These are phyloP conservation scores for Drosophila colorata DNA, from an alignment of 2,888 invertebrate genomes.

Conservation along the genomic window DNA sequence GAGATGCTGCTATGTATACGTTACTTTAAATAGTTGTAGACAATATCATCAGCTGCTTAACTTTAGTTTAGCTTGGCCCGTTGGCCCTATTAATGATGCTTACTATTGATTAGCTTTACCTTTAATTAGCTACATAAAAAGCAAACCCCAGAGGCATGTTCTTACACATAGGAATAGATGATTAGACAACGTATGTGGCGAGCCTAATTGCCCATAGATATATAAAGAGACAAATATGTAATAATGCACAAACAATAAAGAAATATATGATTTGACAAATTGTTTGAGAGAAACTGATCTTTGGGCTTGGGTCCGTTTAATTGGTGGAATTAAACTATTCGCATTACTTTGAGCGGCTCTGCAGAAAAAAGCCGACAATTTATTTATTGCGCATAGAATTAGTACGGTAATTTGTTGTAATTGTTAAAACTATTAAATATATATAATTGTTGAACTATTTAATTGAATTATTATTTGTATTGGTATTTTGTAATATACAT, in stretches of 20 bases:
- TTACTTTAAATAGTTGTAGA: slow-evolving; percentile 22
- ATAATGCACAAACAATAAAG: slow-evolving; percentile 50
- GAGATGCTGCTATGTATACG: slow-evolving; percentile 18
- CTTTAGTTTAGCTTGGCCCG: slow-evolving; percentile 61
- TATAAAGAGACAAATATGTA: slow-evolving; percentile 41
- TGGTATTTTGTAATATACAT: slow-evolving; percentile 34
- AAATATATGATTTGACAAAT: slow-evolving; percentile 13
- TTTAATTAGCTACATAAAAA: slow-evolving; percentile 26
- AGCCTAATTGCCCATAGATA: slow-evolving; percentile 20
- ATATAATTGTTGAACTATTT: slow-evolving; percentile 77
- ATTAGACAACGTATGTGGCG: slow-evolving; percentile 6
- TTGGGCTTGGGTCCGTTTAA: background rate
- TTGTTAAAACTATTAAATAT: slow-evolving; percentile 71
- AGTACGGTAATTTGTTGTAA: slow-evolving; percentile 71
- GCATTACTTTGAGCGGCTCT: slow-evolving; percentile 57
- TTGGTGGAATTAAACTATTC: slow-evolving; percentile 6
- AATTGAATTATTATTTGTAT: slow-evolving; percentile 66
- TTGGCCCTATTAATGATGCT: slow-evolving; percentile 44
- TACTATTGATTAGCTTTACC: slow-evolving; percentile 55
- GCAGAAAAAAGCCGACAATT: slow-evolving; percentile 51
- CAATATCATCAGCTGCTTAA: slow-evolving; percentile 41
- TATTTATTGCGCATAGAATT: slow-evolving; percentile 76
- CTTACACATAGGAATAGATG: slow-evolving; percentile 20
- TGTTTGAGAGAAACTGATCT: background rate
- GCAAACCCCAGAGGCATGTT: slow-evolving; percentile 37